Evolutionary conservation across 2,113 vertebrate species (phyloP).

Genomic region (Fregetta grallaria): DNA sequence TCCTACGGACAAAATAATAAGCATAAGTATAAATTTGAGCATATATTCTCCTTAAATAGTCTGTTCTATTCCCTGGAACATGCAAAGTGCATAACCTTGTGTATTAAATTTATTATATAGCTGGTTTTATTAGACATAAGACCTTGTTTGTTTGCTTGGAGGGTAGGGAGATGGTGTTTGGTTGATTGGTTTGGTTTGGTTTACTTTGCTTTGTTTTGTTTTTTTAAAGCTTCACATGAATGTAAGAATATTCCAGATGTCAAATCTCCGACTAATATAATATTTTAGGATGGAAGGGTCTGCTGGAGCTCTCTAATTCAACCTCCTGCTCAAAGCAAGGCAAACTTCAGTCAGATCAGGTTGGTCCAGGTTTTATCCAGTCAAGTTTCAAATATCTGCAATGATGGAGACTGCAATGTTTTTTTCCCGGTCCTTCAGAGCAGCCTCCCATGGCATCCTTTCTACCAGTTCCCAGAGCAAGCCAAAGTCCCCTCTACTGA

Average conservation of each 20-base stretch:
- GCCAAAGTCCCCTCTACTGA: not conserved
- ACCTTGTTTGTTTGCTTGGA: not conserved
- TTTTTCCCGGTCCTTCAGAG: not conserved
- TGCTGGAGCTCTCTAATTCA: not conserved
- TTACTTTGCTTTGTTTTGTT: accelerated
- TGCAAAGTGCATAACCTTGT: not conserved
- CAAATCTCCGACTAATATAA: not conserved
- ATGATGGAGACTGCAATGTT: not conserved
- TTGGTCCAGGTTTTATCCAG: not conserved
- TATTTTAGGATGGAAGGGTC: not conserved
- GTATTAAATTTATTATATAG: not conserved
- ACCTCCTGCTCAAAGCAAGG: not conserved
- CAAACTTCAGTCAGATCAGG: not conserved
- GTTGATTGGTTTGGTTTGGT: not conserved
- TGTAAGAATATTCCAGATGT: not conserved
- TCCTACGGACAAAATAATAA: not conserved
- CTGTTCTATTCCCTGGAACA: not conserved
- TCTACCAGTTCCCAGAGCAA: not conserved
- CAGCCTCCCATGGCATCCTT: not conserved
- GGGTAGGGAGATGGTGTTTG: not conserved
- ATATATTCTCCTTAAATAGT: not conserved
- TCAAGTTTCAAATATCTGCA: not conserved
- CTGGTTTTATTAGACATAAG: not conserved
- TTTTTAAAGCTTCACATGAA: not conserved
- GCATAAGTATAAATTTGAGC: not conserved